Percentiles rank a stretch among this genome's conserved stretches.
Evolutionary conservation across 2,888 invertebrate genomes (phyloP).

Genomic region (Pseudanteris insignis): DNA sequence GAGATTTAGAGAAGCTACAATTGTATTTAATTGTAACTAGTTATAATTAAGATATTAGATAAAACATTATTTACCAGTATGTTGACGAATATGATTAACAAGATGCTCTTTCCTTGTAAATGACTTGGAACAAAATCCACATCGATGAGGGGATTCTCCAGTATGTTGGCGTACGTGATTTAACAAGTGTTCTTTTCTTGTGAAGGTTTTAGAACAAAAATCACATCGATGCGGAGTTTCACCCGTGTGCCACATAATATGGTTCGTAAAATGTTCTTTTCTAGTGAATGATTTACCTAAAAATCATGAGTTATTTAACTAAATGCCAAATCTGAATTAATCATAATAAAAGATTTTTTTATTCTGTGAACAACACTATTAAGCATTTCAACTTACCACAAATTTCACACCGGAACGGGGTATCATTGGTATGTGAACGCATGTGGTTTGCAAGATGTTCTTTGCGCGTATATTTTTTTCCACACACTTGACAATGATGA

Average conservation of each 20-base stretch:
- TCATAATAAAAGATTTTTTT: too few relatives aligned
- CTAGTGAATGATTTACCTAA: slow-evolving; percentile 81
- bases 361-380: too few relatives aligned
- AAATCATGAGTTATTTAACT: too few relatives aligned
- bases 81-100: slow-evolving; percentile 85
- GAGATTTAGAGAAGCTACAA: too few relatives aligned
- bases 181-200: slow-evolving; percentile 79
- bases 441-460: slow-evolving; percentile 89
- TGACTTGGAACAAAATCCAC: slow-evolving; percentile 86
- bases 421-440: slow-evolving; percentile 88
- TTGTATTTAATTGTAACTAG: not conserved
- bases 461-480: slow-evolving; percentile 88
- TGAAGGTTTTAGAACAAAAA: slow-evolving; percentile 82
- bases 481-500: slow-evolving; percentile 87
- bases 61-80: slow-evolving; percentile 69
- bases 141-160: slow-evolving; percentile 85
- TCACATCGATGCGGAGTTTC: slow-evolving; percentile 83
- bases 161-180: slow-evolving; percentile 83
- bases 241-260: slow-evolving; percentile 88
- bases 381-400: slow-evolving; percentile 70
- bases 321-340: too few relatives aligned
- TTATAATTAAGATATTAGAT: not conserved
- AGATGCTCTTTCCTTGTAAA: slow-evolving; percentile 88
- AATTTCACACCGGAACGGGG: slow-evolving; percentile 86
- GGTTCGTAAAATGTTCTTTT: slow-evolving; percentile 90